A percentile compares a stretch with the other conserved stretches of the same genome.
These are phyloP conservation scores for Ptychodera flava DNA, from an alignment of 35 echinoderm and acorn worm species.

Conservation along the genomic window DNA sequence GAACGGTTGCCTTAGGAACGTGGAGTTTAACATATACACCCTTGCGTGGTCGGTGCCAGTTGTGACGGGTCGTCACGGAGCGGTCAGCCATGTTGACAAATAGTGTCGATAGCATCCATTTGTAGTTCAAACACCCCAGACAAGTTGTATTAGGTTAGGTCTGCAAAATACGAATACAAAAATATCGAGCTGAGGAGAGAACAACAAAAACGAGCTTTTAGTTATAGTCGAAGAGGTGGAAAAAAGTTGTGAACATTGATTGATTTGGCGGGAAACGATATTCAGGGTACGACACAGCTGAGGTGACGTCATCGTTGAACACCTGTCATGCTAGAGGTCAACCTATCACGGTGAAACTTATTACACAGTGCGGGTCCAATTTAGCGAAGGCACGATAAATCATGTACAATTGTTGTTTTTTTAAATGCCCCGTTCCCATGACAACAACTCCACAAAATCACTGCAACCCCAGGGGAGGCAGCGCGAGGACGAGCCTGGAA, in stretches of 20 bases:
- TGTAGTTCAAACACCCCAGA: too few species aligned
- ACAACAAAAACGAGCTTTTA: too few species aligned
- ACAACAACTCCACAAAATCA: too few species aligned
- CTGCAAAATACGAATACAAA: too few species aligned
- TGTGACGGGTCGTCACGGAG: background rate
- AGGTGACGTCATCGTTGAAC: background rate
- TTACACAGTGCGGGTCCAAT: background rate
- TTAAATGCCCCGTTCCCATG: too few species aligned
- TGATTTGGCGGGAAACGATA: background rate
- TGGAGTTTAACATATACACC: background rate
- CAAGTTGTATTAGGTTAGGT: too few species aligned
- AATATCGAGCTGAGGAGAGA: too few species aligned
- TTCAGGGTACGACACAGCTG: background rate
- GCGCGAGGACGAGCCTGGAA: too few species aligned
- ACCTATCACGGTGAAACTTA: background rate
- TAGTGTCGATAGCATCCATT: background rate
- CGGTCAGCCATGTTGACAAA: background rate
- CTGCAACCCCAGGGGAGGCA: too few species aligned
- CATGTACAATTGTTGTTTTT: too few species aligned
- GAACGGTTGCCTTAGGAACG: background rate
- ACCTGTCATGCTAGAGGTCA: background rate
- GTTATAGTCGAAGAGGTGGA: background rate
- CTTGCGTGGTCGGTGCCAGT: background rate
- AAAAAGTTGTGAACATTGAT: background rate
- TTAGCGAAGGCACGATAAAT: background rate